A percentile compares a stretch with the other conserved stretches of the same genome.
Conservation (phyloP, 2,888 invertebrate genomes). For the Pandemis cinnamomeana region DNA sequence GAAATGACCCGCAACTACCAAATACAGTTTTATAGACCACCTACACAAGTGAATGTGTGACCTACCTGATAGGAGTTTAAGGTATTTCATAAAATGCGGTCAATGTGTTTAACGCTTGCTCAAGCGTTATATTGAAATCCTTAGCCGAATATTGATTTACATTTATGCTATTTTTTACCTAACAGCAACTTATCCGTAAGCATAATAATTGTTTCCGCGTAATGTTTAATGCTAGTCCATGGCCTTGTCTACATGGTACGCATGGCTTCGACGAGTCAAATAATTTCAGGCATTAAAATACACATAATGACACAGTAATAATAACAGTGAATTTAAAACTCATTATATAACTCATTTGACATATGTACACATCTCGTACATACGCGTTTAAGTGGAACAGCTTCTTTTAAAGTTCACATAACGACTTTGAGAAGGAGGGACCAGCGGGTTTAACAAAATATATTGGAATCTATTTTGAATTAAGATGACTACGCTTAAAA, state of each 20-base stretch:
- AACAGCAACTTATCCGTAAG: slow-evolving; percentile 14
- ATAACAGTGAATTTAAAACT: slow-evolving; percentile 37
- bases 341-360: slow-evolving; percentile 20
- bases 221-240: slow-evolving; percentile 22
- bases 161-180: background rate
- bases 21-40: background rate
- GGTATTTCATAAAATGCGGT: slow-evolving; percentile 6
- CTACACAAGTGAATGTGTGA: slow-evolving; percentile 3
- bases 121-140: background rate
- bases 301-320: slow-evolving; percentile 28
- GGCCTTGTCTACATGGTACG: slow-evolving; percentile 20
- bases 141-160: background rate
- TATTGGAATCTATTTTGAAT: too few relatives aligned
- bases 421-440: background rate
- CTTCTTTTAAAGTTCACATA: slow-evolving; percentile 10
- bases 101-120: background rate
- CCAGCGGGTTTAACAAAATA: too few relatives aligned
- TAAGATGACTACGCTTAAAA: too few relatives aligned
- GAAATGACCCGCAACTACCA: background rate
- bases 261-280: slow-evolving; percentile 29
- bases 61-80: slow-evolving; percentile 2
- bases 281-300: slow-evolving; percentile 32
- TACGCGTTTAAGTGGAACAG: slow-evolving; percentile 3
- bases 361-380: background rate
- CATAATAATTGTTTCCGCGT: slow-evolving; percentile 30